Base-by-base conservation (phyloP, 2,113 vertebrate species). In the Dunckerocampus dactyliophorus region DNA sequence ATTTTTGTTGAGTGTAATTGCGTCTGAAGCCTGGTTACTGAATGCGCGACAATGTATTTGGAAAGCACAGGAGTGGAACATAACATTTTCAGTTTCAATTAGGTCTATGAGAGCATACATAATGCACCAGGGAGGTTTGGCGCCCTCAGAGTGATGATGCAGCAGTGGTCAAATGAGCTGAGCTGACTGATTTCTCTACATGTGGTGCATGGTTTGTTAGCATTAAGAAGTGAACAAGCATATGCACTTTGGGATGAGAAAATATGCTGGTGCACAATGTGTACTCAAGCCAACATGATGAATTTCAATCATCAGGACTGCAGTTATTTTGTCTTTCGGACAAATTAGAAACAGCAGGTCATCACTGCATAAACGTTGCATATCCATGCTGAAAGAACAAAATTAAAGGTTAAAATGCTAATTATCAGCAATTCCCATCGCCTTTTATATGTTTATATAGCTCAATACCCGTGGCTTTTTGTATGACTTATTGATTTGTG, bases 81-180 rank as follows among this genome's bases (percentile, higher is more conserved):
- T 88, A 90, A 87, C 89, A 90, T 88, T 90, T 91, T 91, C 89
- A 89, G 82, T 90, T 92, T 91, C 88, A 91, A 90, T 92, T 91
- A 90, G 85, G 75, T 81, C 84, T 84, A 79, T 57, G 78, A 87
- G 81, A 84, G 79, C 82, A 84, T 82, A 75, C 83, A 88, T 87
- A 90, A 90, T 88, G 81, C 87, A 86, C 80, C 56, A 67, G 75
- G 70, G 83, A 79, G 62, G 71, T 67, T 71, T 51, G 79, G 82
- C 77, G 72, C 72, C 69, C 67, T 69, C 21, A 22, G 79, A 72
- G 49, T 24, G 62, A 65, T 62, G 75, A 76, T 17, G 52, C 76
- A 51, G 74, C 68, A 16, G 67, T 13, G 67, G 81, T 49, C 31
- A 43, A 65, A 63, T 43, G 71, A 69, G 62, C 72, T 59, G 47